These are phyloP conservation scores for Ernsta delagoae DNA, from an alignment of 2,888 invertebrate species.

Conservation along the genomic window DNA sequence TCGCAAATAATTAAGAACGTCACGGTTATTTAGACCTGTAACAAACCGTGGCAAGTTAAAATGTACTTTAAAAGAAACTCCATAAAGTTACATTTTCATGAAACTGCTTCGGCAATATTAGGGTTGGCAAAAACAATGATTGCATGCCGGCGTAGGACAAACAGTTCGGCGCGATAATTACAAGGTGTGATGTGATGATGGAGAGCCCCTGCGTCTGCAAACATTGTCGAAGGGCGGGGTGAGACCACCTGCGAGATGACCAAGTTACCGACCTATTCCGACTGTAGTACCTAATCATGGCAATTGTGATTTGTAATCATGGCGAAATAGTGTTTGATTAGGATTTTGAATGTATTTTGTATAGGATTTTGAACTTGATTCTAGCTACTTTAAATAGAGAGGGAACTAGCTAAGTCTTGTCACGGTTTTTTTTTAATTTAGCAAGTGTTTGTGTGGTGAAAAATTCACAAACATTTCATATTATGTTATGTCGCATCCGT, in stretches of 20 bases:
- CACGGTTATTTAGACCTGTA: not conserved
- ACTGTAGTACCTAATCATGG: too few species aligned
- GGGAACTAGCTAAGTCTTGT: too few species aligned
- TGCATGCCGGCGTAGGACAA: conserved; percentile 45
- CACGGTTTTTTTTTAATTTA: too few species aligned
- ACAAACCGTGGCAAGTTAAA: not conserved
- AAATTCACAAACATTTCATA: too few species aligned
- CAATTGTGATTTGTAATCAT: too few species aligned
- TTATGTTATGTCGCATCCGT: too few species aligned
- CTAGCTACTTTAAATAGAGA: too few species aligned
- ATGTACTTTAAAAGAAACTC: not conserved
- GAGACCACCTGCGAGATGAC: conserved; percentile 43
- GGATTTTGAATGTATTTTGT: too few species aligned
- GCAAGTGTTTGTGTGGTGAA: too few species aligned
- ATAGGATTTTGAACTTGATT: too few species aligned
- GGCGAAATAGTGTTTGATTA: conserved; percentile 2
- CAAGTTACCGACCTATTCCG: too few species aligned
- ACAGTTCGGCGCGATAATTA: conserved; percentile 49
- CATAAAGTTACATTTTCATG: conserved; percentile 1
- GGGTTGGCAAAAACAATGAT: conserved; percentile 40
- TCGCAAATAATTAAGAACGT: conserved; percentile 2
- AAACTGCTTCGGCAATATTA: not conserved
- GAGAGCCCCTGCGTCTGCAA: conserved; percentile 49
- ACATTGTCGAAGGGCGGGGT: conserved; percentile 44
- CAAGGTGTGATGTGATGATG: conserved; percentile 42